Conservation (phyloP, 2,113 vertebrate species). For the Procavia capensis region DNA sequence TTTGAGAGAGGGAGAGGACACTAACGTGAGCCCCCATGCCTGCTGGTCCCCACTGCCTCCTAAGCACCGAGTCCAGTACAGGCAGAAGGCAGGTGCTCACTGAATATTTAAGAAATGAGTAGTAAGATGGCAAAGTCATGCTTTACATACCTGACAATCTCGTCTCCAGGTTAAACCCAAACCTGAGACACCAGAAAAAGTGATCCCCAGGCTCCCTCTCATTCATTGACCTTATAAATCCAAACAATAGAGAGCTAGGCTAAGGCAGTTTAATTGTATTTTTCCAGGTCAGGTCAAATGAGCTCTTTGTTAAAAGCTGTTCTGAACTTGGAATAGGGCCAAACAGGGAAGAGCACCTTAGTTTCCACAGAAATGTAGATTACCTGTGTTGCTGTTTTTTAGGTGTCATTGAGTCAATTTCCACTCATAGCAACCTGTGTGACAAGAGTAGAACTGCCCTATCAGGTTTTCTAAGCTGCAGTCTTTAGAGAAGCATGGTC, state of each 20-base stretch:
- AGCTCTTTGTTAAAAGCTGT: not conserved
- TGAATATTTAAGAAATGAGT: not conserved
- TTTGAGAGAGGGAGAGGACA: not conserved
- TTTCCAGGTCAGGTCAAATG: not conserved
- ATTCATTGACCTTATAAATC: not conserved
- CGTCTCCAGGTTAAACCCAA: not conserved
- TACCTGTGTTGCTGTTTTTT: not conserved
- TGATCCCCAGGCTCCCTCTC: not conserved
- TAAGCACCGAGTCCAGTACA: not conserved
- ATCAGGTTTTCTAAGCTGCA: too few relatives aligned
- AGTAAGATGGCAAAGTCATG: fast-evolving
- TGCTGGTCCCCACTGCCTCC: not conserved
- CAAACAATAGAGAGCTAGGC: not conserved
- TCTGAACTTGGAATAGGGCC: not conserved
- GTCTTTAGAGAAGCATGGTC: too few relatives aligned
- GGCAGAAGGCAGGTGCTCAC: fast-evolving
- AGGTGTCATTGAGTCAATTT: too few relatives aligned
- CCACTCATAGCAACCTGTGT: too few relatives aligned
- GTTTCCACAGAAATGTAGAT: not conserved
- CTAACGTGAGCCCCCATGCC: not conserved
- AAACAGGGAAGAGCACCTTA: not conserved
- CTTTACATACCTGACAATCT: not conserved
- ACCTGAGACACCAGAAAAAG: not conserved
- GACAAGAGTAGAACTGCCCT: too few relatives aligned
- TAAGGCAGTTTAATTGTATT: not conserved